These are phyloP conservation scores for Zophobas atratus DNA, from an alignment of 1,140 invertebrate genomes.

Conservation along the genomic window DNA sequence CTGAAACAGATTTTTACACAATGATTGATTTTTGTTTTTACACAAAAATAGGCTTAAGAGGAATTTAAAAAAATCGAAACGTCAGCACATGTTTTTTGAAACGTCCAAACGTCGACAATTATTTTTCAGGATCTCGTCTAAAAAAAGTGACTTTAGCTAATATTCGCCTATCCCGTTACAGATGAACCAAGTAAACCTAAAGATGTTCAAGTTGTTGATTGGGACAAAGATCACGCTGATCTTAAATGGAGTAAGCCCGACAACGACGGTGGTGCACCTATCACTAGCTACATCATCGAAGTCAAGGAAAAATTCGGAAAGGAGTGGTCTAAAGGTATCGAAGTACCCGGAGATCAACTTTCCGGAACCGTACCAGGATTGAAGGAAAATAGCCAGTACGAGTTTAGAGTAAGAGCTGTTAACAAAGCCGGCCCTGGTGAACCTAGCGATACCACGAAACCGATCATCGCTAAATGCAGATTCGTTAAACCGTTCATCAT, in stretches of 20 bases:
- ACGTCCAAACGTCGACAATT: slow-evolving; percentile 37
- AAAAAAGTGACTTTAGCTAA: slow-evolving; percentile 19
- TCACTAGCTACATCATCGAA: slow-evolving; percentile 94
- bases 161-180: slow-evolving; percentile 65
- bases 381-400: slow-evolving; percentile 96
- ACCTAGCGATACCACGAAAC: slow-evolving; percentile 94
- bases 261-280: slow-evolving; percentile 94
- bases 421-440: slow-evolving; percentile 97
- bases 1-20: slow-evolving; percentile 43
- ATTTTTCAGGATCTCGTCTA: slow-evolving; percentile 21
- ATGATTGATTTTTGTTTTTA: slow-evolving; percentile 41
- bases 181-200: slow-evolving; percentile 95
- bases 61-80: slow-evolving; percentile 41
- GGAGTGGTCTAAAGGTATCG: slow-evolving; percentile 88
- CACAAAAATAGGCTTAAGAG: slow-evolving; percentile 38
- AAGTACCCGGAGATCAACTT: slow-evolving; percentile 83
- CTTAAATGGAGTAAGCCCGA: slow-evolving; percentile 93
- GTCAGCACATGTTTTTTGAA: slow-evolving; percentile 36
- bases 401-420: slow-evolving; percentile 95
- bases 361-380: slow-evolving; percentile 88
- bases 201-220: slow-evolving; percentile 92
- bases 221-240: slow-evolving; percentile 97
- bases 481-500: slow-evolving; percentile 96
- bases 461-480: slow-evolving; percentile 95
- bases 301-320: slow-evolving; percentile 94